Conservation (phyloP, 2,797 vertebrate genomes). For the Leontopithecus rosalia region DNA sequence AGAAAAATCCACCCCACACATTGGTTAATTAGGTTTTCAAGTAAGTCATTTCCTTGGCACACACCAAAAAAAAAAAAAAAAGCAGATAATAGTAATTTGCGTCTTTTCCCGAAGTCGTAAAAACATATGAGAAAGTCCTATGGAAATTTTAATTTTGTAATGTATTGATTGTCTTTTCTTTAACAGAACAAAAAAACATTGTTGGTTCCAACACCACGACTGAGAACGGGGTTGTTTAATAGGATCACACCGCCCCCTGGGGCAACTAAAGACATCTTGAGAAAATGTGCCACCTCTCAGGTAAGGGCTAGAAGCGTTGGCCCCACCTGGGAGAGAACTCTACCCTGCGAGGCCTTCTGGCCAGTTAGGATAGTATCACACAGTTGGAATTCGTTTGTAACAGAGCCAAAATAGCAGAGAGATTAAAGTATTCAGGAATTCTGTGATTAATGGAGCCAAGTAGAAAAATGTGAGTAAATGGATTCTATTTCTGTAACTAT, state of each 20-base stretch:
- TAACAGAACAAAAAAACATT: constrained; percentile 92
- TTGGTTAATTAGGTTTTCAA: background rate
- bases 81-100: background rate
- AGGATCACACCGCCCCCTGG: constrained; percentile 91
- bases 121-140: background rate
- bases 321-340: background rate
- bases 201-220: constrained; percentile 94
- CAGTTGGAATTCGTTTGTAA: background rate
- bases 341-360: background rate
- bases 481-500: background rate
- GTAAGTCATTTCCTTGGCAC: background rate
- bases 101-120: background rate
- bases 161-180: constrained; percentile 1
- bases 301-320: constrained; percentile 75
- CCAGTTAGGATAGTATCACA: background rate
- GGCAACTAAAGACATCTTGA: constrained; percentile 90
- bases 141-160: background rate
- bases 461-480: background rate
- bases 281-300: constrained; percentile 91
- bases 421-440: background rate
- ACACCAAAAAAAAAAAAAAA: background rate
- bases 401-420: background rate
- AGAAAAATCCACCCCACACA: fast-evolving
- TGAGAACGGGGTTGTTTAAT: constrained; percentile 94
- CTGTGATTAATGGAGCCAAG: background rate